Evolutionary conservation across 2,888 invertebrate genomes (phyloP).

Genomic region (Scaptomyza reducta): DNA sequence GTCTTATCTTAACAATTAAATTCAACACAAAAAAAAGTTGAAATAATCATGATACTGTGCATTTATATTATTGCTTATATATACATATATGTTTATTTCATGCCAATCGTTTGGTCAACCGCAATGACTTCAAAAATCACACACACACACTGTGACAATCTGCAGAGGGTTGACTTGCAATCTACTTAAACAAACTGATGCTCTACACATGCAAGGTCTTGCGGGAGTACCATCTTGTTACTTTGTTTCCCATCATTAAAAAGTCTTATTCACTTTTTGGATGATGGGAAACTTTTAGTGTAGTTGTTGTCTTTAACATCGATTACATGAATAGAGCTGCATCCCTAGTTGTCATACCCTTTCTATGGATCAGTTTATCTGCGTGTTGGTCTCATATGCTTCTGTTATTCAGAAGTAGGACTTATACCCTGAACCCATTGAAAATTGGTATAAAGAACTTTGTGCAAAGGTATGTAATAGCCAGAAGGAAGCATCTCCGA

Average conservation of each 20-base stretch:
- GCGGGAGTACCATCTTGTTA: too few relatives aligned
- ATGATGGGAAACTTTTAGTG: too few relatives aligned
- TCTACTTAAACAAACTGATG: conserved; percentile 3
- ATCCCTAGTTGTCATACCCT: background rate
- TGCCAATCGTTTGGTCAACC: conserved; percentile 39
- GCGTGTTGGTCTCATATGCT: background rate
- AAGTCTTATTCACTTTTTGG: too few relatives aligned
- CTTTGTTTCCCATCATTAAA: too few relatives aligned
- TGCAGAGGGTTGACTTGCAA: background rate
- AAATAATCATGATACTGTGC: conserved; percentile 33
- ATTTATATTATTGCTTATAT: conserved; percentile 15
- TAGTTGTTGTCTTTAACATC: too few relatives aligned
- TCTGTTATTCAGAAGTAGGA: background rate
- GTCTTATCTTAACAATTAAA: conserved; percentile 59
- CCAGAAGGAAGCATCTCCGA: too few relatives aligned
- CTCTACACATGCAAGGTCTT: background rate
- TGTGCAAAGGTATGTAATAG: too few relatives aligned
- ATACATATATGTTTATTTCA: conserved; percentile 9
- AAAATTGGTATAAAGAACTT: too few relatives aligned
- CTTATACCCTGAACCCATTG: background rate
- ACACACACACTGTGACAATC: conserved; percentile 9
- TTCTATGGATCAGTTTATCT: conserved; percentile 2
- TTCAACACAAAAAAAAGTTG: conserved; percentile 8
- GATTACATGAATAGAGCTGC: background rate
- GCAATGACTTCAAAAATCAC: conserved; percentile 20